Evolutionary conservation across 2,113 vertebrate species (phyloP), one percentile per base, ranked within the genome.

Genomic region (Heterotis niloticus): DNA sequence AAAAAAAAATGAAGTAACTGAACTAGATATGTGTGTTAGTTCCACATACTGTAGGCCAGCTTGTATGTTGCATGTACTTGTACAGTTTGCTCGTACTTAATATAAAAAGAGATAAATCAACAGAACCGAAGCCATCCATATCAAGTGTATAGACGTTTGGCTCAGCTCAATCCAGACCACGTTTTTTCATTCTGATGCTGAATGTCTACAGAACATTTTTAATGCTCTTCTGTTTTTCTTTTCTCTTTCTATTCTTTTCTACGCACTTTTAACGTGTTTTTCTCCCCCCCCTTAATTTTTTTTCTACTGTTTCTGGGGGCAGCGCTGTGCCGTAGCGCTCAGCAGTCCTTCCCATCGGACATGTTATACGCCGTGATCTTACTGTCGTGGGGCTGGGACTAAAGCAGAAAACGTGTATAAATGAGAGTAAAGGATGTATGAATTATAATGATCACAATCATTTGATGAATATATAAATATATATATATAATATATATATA

Each of bases 31-130:
- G 80, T 94, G 93, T 96, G 96, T 98, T 97, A 96, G 94, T 93
- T 96, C 93, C 94, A 96, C 94, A 92, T 97, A 88, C 88, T 81
- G 88, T 93, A 96, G 95, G 94, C 93, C 93, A 92, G 94, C 95
- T 96, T 96, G 96, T 98, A 94, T 96, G 96, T 99, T 97, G 97
- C 97, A 99, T 98, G 97, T 96, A 94, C 92, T 93, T 98, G 97
- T 98, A 98, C 95, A 99, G 94, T 96, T 98, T 98, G 96, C 96
- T 98, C 88, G 95, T 97, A 95, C 95, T 94, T 94, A 96, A 91
- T 94, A 92, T 96, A 94, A 94, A 44, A 44, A 88, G 89, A 91
- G 89, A 95, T 94, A 92, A 95, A 96, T 95, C 90, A 92, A 94
- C 97, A 94, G 96, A 97, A 94, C 94, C 88, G 91, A 98, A 98